These are phyloP conservation scores for Drosophila grimshawi DNA, from an alignment of 1,140 invertebrate species.

Conservation along the genomic window DNA sequence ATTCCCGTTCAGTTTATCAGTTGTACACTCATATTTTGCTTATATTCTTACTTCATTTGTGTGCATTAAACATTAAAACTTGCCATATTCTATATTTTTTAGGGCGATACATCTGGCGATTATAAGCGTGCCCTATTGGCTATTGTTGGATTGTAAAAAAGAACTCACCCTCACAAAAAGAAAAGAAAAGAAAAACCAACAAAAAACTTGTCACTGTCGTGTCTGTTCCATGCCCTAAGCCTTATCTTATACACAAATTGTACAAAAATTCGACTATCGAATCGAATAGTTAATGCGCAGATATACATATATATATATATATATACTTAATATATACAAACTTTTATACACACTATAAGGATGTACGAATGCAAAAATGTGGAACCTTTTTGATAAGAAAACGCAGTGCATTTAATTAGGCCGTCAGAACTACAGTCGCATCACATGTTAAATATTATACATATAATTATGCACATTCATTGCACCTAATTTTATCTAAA, in stretches of 20 bases:
- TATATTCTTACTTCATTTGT: conserved; percentile 56
- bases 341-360: conserved; percentile 28
- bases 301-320: conserved; percentile 28
- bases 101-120: conserved; percentile 96
- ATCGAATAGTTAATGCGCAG: conserved; percentile 54
- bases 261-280: conserved; percentile 64
- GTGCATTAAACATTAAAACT: conserved; percentile 72
- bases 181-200: conserved; percentile 34
- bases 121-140: conserved; percentile 95
- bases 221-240: conserved; percentile 73
- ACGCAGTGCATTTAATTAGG: conserved; percentile 66
- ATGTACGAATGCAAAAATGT: conserved; percentile 33
- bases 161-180: conserved; percentile 29
- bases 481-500: conserved; percentile 60
- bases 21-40: conserved; percentile 19
- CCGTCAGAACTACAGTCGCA: conserved; percentile 37
- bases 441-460: conserved; percentile 68
- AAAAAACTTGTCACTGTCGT: conserved; percentile 57
- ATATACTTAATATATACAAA: conserved; percentile 9
- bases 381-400: conserved; percentile 55
- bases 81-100: conserved; percentile 86
- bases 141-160: conserved; percentile 89
- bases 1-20: background rate
- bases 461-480: conserved; percentile 64
- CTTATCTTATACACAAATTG: conserved; percentile 45